Base-by-base conservation (phyloP, 2,113 vertebrate species). In the Conger conger region DNA sequence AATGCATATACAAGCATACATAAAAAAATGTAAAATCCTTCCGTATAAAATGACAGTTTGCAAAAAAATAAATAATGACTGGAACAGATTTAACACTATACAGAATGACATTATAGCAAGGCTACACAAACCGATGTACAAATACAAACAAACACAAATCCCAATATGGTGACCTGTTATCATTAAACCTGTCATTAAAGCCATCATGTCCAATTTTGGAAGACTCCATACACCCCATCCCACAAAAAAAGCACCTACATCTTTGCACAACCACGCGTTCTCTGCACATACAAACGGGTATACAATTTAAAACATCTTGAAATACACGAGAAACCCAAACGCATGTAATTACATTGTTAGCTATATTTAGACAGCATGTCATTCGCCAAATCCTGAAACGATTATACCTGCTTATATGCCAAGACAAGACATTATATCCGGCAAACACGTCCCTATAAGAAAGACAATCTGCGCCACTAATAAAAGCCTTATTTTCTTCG, bases 401-500 rank as follows among this genome's bases (percentile, higher is more conserved):
- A 78, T 78, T 38, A 78, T 38, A 78, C 76, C 76, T 38, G 36
- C 57, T 20, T 63, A n/a, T 73, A 73, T 73, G 68, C 27, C 68
- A n/a, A 73, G n/a, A 30, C n/a, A 73, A 33, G 68, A 84, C 50
- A 68, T 54, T 82, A 42, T 77, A 76, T 53, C 79, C 23, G 73
- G 45, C 37, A 37, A 54, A 82, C 45, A 73, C 80, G 73, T 38
- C 40, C 79, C 50, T 35, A 27, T 35, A 35, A 68, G 11, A 82
- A 27, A 81, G 68, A 76, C 68, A 68, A 38, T 87, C 85, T 88
- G 68, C 80, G 45, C 42, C 54, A 17, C 33, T 11, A 83, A 82
- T 83, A 79, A 82, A 89, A 85, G 86, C 36, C 73, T 40, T 86
- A 82, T 89, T 92, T 83, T 88, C 89, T 87, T 84, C 87, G 86